phyloP scores from a whole-genome alignment of 2,888 invertebrate species.

The Clanis bilineata region DNA sequence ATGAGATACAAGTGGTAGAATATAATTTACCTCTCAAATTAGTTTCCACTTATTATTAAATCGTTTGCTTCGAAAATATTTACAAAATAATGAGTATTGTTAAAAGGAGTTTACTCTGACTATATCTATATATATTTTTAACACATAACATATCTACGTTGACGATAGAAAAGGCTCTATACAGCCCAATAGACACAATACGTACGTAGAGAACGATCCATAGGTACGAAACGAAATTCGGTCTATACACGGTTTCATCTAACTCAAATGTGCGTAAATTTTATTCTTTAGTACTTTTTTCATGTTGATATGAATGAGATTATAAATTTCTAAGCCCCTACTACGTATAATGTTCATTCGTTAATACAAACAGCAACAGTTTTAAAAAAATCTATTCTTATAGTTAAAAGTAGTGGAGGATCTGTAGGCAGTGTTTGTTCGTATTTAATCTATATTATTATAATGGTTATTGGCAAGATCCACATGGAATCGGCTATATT shows the following conservation, averaged over 20 bases:
- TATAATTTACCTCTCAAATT: slow-evolving; percentile 71
- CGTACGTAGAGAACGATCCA: background rate
- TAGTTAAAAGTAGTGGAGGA: slow-evolving; percentile 23
- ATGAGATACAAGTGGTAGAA: slow-evolving; percentile 81
- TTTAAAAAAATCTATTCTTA: background rate
- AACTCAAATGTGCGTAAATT: background rate
- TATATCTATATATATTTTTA: slow-evolving; percentile 34
- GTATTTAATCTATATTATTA: slow-evolving; percentile 33
- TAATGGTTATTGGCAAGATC: slow-evolving; percentile 52
- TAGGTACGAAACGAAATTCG: background rate
- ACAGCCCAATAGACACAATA: background rate
- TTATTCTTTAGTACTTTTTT: background rate
- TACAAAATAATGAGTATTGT: slow-evolving; percentile 79
- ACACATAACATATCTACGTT: slow-evolving; percentile 9
- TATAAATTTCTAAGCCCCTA: background rate
- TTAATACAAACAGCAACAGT: background rate
- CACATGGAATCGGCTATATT: slow-evolving; percentile 28
- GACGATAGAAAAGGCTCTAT: slow-evolving; percentile 2
- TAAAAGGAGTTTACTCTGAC: slow-evolving; percentile 52
- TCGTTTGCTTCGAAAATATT: slow-evolving; percentile 58
- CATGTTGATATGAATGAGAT: background rate
- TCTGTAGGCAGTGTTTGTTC: slow-evolving; percentile 60
- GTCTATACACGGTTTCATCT: background rate
- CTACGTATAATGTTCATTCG: background rate
- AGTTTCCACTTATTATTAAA: slow-evolving; percentile 48